Percentiles rank a stretch among this genome's conserved stretches.
phyloP scores from a whole-genome alignment of 2,797 vertebrate genomes.

The Malurus splendens region DNA sequence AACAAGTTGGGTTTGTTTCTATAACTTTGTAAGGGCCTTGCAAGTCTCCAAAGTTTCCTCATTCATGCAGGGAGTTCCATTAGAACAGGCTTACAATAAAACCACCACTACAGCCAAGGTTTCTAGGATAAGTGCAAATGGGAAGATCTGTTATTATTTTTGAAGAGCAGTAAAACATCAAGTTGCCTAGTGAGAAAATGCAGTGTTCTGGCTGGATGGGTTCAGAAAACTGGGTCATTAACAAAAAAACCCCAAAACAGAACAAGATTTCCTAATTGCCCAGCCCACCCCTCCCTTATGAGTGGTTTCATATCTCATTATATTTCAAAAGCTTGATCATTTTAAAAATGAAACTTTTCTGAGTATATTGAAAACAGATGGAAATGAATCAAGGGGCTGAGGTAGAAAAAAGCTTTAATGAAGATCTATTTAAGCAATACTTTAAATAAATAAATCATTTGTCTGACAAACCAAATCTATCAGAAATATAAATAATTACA shows the following conservation, averaged over 20 bases:
- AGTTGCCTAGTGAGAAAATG: background rate
- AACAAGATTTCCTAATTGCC: background rate
- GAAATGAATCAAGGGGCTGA: background rate
- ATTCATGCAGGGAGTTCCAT: background rate
- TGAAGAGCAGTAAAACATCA: background rate
- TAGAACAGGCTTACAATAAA: background rate
- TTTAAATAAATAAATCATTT: slow-evolving; percentile 38
- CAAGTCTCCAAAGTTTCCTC: background rate
- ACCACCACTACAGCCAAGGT: background rate
- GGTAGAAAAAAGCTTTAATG: background rate
- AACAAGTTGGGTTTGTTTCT: background rate
- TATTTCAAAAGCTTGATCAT: background rate
- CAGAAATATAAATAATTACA: slow-evolving; percentile 40
- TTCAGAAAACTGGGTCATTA: background rate
- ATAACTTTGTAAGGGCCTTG: background rate
- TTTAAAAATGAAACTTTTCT: background rate
- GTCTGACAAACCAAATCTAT: slow-evolving; percentile 32
- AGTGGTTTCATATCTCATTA: background rate
- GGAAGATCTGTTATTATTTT: background rate
- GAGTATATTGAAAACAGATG: slow-evolving; percentile 29
- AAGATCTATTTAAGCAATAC: slow-evolving; percentile 12
- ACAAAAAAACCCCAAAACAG: background rate
- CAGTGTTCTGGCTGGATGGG: background rate
- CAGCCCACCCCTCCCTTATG: background rate
- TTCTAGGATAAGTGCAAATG: background rate